Evolutionary conservation across 64 coral and sea anemone genomes (phyloP).

Genomic region (Montipora capricornis): DNA sequence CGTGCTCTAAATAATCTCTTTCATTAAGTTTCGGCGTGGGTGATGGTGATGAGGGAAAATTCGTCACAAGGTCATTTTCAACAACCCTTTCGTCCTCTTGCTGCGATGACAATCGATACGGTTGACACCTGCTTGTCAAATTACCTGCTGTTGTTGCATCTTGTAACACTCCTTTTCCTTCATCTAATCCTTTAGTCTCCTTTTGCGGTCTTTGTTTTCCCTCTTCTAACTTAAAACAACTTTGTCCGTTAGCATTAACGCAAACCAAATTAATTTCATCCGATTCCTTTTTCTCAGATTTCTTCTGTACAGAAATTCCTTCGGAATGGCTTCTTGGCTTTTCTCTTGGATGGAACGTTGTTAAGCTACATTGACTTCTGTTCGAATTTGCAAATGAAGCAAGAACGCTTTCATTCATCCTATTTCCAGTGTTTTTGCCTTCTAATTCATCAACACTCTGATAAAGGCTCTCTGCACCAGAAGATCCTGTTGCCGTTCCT

Average conservation of each 20-base stretch:
- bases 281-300: not conserved
- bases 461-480: not conserved
- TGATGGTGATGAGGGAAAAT: not conserved
- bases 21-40: not conserved
- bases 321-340: not conserved
- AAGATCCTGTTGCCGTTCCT: too few relatives aligned
- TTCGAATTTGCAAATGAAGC: not conserved
- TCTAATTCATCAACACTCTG: not conserved
- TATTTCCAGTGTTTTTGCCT: not conserved
- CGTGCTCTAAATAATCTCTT: not conserved
- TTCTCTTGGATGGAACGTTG: not conserved
- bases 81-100: not conserved
- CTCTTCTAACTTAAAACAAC: not conserved
- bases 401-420: not conserved
- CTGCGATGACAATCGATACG: not conserved
- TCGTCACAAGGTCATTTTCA: too few relatives aligned
- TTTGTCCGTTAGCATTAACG: not conserved
- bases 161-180: not conserved
- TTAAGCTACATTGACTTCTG: not conserved
- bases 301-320: not conserved
- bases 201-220: not conserved
- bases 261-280: not conserved
- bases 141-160: not conserved
- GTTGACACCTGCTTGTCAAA: conserved; percentile 6
- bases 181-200: not conserved